Conservation (phyloP, 2,888 invertebrate species). For the Drosophila cyrtoloma region DNA sequence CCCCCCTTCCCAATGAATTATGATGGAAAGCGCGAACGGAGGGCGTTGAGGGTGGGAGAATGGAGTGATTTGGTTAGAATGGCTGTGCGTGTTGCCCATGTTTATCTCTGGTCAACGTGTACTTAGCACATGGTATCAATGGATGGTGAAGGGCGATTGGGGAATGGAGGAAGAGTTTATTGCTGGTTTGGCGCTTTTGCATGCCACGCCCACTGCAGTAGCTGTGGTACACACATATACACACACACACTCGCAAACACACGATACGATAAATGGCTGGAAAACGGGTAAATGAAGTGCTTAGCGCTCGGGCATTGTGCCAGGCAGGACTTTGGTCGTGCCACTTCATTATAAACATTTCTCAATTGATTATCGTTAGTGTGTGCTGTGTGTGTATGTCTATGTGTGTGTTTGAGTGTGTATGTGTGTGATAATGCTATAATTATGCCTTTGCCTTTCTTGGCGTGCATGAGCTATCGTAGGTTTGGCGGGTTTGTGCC, state of each 20-base stretch:
- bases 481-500: conserved; percentile 27
- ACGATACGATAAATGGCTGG: conserved; percentile 45
- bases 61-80: conserved; percentile 37
- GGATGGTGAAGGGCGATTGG: conserved; percentile 10
- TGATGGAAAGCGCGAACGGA: conserved; percentile 65
- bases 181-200: conserved; percentile 71
- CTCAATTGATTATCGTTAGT: conserved; percentile 81
- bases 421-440: conserved; percentile 74
- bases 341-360: conserved; percentile 81
- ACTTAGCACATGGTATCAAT: conserved; percentile 71
- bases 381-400: conserved; percentile 21
- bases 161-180: conserved; percentile 40
- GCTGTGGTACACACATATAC: neutral
- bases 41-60: neutral
- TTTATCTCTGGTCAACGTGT: conserved; percentile 77
- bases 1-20: conserved; percentile 59
- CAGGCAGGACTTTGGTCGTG: conserved; percentile 62
- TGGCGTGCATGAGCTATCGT: conserved; percentile 55
- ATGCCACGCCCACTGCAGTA: conserved; percentile 59
- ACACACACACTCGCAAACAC: conserved; percentile 6
- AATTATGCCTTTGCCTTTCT: conserved; percentile 74
- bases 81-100: conserved; percentile 62
- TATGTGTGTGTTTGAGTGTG: conserved; percentile 19
- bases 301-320: conserved; percentile 63
- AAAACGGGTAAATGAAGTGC: conserved; percentile 65